Evolutionary conservation across 2,888 invertebrate species (phyloP).

Genomic region (Helicoverpa assulta): DNA sequence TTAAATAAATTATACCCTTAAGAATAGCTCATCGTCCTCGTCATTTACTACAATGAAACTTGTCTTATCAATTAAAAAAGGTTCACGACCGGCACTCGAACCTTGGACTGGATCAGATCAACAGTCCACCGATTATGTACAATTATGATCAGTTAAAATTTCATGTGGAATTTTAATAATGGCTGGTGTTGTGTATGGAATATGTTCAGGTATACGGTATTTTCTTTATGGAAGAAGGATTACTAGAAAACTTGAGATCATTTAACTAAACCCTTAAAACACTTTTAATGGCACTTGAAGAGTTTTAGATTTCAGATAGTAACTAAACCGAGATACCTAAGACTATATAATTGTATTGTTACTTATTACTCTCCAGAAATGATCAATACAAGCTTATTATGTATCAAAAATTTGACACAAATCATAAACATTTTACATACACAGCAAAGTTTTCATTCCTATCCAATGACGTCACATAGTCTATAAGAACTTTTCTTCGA

Average conservation of each 20-base stretch:
- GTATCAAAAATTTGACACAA: slow-evolving; percentile 37
- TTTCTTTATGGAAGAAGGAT: not conserved
- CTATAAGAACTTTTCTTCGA: slow-evolving; percentile 54
- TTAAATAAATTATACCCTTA: slow-evolving; percentile 8
- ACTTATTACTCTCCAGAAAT: slow-evolving; percentile 16
- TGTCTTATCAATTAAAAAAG: slow-evolving; percentile 60
- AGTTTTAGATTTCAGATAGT: too few species aligned
- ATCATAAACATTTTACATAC: slow-evolving; percentile 43
- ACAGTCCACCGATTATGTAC: slow-evolving; percentile 51
- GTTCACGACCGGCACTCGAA: slow-evolving; percentile 56
- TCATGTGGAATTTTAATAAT: slow-evolving; percentile 36
- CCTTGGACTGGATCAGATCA: slow-evolving; percentile 58
- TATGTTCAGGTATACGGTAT: slow-evolving; percentile 9
- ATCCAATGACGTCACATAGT: slow-evolving; percentile 35
- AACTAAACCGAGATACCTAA: too few species aligned
- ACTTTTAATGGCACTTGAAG: too few species aligned
- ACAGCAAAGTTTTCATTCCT: slow-evolving; percentile 34
- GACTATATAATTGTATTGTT: too few species aligned
- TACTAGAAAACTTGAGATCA: not conserved
- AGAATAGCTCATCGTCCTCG: slow-evolving; percentile 35
- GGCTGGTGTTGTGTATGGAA: slow-evolving; percentile 9
- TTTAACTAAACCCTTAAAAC: not conserved
- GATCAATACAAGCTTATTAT: slow-evolving; percentile 1
- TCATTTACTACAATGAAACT: slow-evolving; percentile 45
- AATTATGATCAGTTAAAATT: slow-evolving; percentile 52